Evolutionary conservation across 2,888 invertebrate species (phyloP), one percentile per base, ranked within the genome.

Genomic region (Mellilla xanthometata): DNA sequence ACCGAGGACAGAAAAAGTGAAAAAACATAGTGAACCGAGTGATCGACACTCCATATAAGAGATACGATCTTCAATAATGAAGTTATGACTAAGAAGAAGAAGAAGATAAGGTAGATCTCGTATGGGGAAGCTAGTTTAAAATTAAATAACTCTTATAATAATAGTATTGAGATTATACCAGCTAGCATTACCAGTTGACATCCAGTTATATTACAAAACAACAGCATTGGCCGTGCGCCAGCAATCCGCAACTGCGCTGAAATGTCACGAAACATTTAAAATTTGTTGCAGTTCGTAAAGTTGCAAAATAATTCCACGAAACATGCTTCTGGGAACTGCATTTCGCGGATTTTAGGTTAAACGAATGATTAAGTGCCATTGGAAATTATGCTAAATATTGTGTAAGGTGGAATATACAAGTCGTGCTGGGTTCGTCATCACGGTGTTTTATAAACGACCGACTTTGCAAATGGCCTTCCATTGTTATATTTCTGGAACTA

Each of bases 191-290:
- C 28, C 38, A 42, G 43, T 43, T 43, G 42, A 49, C 43, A 39
- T 41, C 44, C 32, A 33, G 24, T 39, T 49, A 49, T 51, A 49
- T 44, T 24, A 19, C 33, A 28, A 45, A 49, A 49, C 51, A 51
- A 39, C 49, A 15, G 33, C 13, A 49, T 54, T 58, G 58, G 58
- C 45, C 27, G 24, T 22, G 32, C 28, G 58, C 58, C 58, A 58
- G 45, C 13, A 50, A 45, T 51, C 38, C 40, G 28, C 33, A 48
- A 58, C 55, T 53, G 46, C 34, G 47, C 41, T 48, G 48, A 45
- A 54, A 50, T 41, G 49, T 44, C 44, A 42, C 28, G 24, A 34
- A 39, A 42, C 43, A 39, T 38, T 48, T 49, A 44, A 39, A 43
- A 52, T 49, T 52, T 42, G 41, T 46, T 36, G 49, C 49, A 51